Conservation (phyloP, 2,888 invertebrate genomes). For the Drosophila quinaria region DNA sequence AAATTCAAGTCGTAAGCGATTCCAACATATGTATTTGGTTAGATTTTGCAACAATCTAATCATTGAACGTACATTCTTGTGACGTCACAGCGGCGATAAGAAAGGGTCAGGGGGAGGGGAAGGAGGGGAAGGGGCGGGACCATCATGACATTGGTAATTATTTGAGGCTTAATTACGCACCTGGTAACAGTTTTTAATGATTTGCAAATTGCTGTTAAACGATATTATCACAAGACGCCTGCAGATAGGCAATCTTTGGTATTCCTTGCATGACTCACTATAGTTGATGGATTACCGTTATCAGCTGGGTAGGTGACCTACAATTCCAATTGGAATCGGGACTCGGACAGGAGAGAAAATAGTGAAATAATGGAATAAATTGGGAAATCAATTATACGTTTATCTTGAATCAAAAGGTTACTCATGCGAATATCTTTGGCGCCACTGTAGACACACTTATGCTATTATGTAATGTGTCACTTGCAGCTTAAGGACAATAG, state of each 20-base stretch:
- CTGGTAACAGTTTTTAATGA: constrained; percentile 60
- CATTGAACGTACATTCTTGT: constrained; percentile 56
- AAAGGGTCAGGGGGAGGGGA: background rate
- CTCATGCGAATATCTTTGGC: constrained; percentile 24
- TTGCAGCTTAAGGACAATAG: background rate
- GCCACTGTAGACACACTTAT: constrained; percentile 19
- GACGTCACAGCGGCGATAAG: constrained; percentile 72
- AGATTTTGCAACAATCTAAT: constrained; percentile 65
- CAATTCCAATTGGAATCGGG: constrained; percentile 12
- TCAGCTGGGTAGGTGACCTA: constrained; percentile 10
- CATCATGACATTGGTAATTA: constrained; percentile 28
- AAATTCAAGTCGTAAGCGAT: constrained; percentile 10
- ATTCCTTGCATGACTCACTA: constrained; percentile 22
- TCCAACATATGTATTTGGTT: constrained; percentile 48
- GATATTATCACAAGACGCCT: constrained; percentile 19
- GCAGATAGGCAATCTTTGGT: constrained; percentile 19
- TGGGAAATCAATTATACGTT: constrained; percentile 40
- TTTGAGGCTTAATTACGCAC: constrained; percentile 16
- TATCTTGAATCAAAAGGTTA: constrained; percentile 40
- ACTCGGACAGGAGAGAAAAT: constrained; percentile 22
- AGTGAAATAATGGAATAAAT: constrained; percentile 28
- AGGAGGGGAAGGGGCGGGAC: background rate
- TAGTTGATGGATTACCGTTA: constrained; percentile 31
- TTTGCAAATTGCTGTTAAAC: constrained; percentile 15
- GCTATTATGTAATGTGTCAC: background rate